Conservation (phyloP, 2,888 invertebrate genomes). For the Euplexia lucipara region DNA sequence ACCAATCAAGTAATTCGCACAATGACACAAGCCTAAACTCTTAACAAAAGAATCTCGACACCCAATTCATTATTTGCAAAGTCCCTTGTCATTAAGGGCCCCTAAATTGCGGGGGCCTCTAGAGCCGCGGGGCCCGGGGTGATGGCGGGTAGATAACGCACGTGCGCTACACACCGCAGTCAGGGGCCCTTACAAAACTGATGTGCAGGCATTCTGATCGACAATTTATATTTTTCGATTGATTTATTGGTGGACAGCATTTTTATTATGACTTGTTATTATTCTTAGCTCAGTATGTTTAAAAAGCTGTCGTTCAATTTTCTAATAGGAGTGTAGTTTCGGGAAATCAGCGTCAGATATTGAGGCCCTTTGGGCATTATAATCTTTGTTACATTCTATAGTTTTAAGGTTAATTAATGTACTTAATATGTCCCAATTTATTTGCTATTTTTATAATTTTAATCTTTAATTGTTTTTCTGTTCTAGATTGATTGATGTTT, state of each 20-base stretch:
- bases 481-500: no score
- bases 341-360: no score
- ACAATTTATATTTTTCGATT: constrained; percentile 47
- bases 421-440: no score
- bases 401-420: no score
- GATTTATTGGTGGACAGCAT: constrained; percentile 41
- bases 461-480: no score
- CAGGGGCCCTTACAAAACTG: constrained; percentile 48
- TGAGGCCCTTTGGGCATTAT: no score
- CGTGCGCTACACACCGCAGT: constrained; percentile 58
- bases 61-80: constrained; percentile 61
- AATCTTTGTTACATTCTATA: no score
- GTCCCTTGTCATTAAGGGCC: constrained; percentile 57
- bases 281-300: no score
- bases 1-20: constrained; percentile 37
- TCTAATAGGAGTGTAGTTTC: no score
- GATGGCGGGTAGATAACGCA: constrained; percentile 69
- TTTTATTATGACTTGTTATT: no score
- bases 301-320: no score
- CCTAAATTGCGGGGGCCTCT: constrained; percentile 65
- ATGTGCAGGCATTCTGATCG: constrained; percentile 47
- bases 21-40: constrained; percentile 25
- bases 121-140: constrained; percentile 44
- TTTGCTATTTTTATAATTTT: no score
- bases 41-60: constrained; percentile 59